Evolutionary conservation across 2,113 vertebrate genomes (phyloP).

Genomic region (Ondatra zibethicus): DNA sequence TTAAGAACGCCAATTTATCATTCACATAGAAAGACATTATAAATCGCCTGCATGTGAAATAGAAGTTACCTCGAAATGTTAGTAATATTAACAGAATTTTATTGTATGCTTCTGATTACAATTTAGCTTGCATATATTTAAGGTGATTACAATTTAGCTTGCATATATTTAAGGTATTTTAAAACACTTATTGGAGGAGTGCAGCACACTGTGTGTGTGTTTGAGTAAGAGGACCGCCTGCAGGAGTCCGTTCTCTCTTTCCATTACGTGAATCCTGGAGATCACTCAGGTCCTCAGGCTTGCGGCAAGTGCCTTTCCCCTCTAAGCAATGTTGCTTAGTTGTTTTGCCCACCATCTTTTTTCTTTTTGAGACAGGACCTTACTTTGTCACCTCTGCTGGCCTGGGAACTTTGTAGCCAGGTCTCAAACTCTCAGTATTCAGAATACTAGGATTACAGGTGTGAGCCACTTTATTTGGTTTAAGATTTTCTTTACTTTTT

Average conservation of each 20-base stretch:
- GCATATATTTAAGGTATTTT: neutral
- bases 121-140: conserved; percentile 3
- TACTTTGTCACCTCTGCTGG: neutral
- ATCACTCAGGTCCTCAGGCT: neutral
- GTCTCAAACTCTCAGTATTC: neutral
- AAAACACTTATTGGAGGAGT: neutral
- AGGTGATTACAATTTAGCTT: conserved; percentile 19
- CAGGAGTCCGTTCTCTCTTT: neutral
- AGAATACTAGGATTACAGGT: neutral
- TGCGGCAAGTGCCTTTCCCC: too few relatives aligned
- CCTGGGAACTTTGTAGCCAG: neutral
- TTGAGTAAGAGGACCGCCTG: neutral
- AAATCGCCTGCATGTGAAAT: conserved; percentile 14
- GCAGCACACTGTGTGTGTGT: neutral
- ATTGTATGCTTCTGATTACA: conserved; percentile 45
- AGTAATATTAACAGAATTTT: conserved; percentile 27
- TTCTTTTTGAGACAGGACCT: neutral
- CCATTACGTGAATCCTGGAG: neutral
- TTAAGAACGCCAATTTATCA: conserved; percentile 42
- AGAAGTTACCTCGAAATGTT: neutral
- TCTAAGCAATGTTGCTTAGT: neutral
- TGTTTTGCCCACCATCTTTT: neutral
- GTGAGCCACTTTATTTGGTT: neutral
- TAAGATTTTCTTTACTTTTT: conserved; percentile 13
- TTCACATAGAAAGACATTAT: neutral